Evolutionary conservation across 1,140 invertebrate species (phyloP), one percentile per base, ranked within the genome.

Genomic region (Dendroctonus valens): DNA sequence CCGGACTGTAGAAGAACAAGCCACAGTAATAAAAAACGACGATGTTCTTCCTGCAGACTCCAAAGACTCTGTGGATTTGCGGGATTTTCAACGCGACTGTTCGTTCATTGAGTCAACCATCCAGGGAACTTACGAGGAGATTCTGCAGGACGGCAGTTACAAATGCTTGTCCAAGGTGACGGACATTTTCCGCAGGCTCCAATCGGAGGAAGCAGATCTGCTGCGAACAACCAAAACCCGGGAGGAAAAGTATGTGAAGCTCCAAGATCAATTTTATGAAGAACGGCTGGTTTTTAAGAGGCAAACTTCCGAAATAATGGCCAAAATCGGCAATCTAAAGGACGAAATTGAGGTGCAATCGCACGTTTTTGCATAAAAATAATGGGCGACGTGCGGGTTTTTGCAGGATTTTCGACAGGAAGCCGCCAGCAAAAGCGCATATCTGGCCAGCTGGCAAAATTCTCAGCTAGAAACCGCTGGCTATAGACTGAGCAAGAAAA

Each of bases 271-370:
- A 4, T 67, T 53, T 11, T 48, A 42, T 39, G 64, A 51, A 38
- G 64, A 71, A 41, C 54, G 57, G 40, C 7, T 42, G 26, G 8
- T n/a, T 12, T 67, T 57, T 52, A 40, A 46, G 12, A 51, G 41
- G 37, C 51, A 65, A 46, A 69, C 67, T 53, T 14, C 58, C n/a
- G 44, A 67, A 46, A 55, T 42, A 26, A 69, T 67, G 53, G 57
- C 51, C 7, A 40, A 71, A 41, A 69, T 74, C 15, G 74, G 74
- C 38, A 65, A 60, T 49, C 53, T 76, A 49, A 76, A 76, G 67
- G 74, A 76, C 62, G 53, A 70, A 64, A 71, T 72, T 63, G 68
- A 73, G 66, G 74, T 75, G 69, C 48, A 8, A 53, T 8, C 8
- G 12, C 46, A 55, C 26, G n/a, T 2, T 14, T 59, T 59, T 66